Base-by-base conservation (phyloP, 2,113 vertebrate species). In the Steatornis caripensis region DNA sequence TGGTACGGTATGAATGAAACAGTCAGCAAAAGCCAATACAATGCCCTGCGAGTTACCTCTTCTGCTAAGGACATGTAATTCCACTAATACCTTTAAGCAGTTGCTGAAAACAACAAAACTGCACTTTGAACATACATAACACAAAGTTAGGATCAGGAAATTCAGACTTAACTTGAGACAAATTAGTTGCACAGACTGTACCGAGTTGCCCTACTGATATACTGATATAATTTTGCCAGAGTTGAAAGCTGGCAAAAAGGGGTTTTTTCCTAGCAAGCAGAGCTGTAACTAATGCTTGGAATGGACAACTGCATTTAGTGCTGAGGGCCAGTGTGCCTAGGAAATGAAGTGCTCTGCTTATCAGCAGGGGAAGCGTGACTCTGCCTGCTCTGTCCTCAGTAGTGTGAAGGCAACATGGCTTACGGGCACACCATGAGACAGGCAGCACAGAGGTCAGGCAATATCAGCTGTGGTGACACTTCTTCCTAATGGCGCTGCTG, bases 371-470 rank as follows among this genome's bases (percentile, higher is more conserved):
- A 61, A n/a, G 29, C 1, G 0, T 0, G 5, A 49, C 11, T 58
- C 21, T 55, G 32, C 11, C 15, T 12, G 7, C 41, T 49, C 60
- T 66, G 22, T 15, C 17, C 34, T 26, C 34, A 24, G 23, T 8
- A 2, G 1, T 17, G 17, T 11, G 51, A 62, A 66, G 32, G 21
- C 29, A 70, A 8, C 21, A 11, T 7, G 36, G 22, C 13, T 71
- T 45, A 19, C 0, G 0, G 46, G 15, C 43, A 68, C 3, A 3
- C 18, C 23, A 48, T 0, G 0, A 54, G 30, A 43, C 1, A 20
- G 15, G 10, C 48, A 66, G 26, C 11, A 49, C 13, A 85, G 41
- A 72, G 20, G 66, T 9, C 11, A 16, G 39, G 27, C 36, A 70
- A 3, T 64, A 70, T n/a, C 45, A 66, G 11, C 18, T 55, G 19